Evolutionary conservation across 2,113 vertebrate species (phyloP).

Genomic region (Bujurquina vittata): DNA sequence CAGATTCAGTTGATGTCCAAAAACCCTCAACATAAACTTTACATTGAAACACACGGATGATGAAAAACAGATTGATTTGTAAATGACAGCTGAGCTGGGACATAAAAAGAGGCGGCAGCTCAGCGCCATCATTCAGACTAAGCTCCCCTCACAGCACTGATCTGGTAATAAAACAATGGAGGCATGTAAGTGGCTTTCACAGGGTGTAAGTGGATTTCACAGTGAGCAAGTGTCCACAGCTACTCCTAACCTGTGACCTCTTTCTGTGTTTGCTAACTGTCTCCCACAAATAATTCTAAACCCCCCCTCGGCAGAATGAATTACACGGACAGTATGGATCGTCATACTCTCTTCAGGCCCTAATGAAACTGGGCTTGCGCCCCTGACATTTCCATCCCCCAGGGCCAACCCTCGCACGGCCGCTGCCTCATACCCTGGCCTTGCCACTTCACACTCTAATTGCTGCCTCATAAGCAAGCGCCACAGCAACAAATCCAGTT

Average conservation of each 20-base stretch:
- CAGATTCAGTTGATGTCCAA: not conserved
- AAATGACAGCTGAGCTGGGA: constrained; percentile 12
- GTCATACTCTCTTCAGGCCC: constrained; percentile 53
- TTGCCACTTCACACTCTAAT: constrained; percentile 77
- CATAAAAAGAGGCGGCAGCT: not conserved
- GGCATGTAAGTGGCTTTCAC: constrained; percentile 62
- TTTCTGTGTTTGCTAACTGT: constrained; percentile 53
- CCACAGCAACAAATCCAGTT: constrained; percentile 82
- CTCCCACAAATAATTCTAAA: constrained; percentile 63
- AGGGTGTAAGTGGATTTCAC: constrained; percentile 63
- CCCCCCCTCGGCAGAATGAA: constrained; percentile 49
- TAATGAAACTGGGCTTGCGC: constrained; percentile 71
- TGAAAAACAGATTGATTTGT: not conserved
- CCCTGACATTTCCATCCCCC: constrained; percentile 72
- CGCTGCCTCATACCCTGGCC: constrained; percentile 57
- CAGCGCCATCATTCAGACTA: constrained; percentile 13
- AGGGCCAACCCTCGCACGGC: constrained; percentile 48
- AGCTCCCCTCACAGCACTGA: constrained; percentile 29
- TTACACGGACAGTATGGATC: constrained; percentile 76
- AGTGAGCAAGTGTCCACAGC: constrained; percentile 58
- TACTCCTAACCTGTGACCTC: constrained; percentile 64
- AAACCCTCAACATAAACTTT: not conserved
- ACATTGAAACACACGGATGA: not conserved
- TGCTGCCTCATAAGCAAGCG: constrained; percentile 79
- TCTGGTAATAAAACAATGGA: constrained; percentile 63